Evolutionary conservation across 2,113 vertebrate genomes (phyloP).

Genomic region (Macaca mulatta): DNA sequence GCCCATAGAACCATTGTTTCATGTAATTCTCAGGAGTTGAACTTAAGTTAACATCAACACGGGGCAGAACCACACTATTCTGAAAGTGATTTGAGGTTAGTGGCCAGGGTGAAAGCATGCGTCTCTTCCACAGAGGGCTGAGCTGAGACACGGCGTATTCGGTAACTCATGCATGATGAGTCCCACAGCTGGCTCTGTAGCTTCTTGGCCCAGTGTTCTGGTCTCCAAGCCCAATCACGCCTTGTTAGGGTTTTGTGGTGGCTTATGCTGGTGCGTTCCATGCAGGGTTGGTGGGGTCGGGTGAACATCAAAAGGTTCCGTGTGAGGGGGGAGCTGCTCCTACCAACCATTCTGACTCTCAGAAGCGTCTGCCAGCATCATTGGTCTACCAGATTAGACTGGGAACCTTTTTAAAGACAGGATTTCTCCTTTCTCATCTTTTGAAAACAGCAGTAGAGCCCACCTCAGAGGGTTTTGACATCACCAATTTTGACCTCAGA

Average conservation of each 20-base stretch:
- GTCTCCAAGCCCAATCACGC: neutral
- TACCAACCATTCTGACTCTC: neutral
- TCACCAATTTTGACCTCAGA: conserved; percentile 1
- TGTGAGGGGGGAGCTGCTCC: neutral
- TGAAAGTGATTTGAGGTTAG: neutral
- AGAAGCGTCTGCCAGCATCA: neutral
- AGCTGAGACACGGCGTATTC: neutral
- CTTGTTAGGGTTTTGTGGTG: conserved; percentile 21
- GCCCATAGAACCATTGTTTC: neutral
- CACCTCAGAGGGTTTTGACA: neutral
- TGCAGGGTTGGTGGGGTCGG: neutral
- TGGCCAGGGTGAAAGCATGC: neutral
- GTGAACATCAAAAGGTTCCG: conserved; percentile 26
- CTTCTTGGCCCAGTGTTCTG: neutral
- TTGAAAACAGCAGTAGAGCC: neutral
- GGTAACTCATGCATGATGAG: neutral
- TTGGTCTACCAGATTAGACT: neutral
- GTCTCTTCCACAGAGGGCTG: neutral
- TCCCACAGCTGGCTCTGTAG: neutral
- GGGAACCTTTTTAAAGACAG: conserved; percentile 15
- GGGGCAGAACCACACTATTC: neutral
- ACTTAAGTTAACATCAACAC: neutral
- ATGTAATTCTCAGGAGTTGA: neutral
- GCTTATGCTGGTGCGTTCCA: conserved; percentile 31
- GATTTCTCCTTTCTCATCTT: neutral